phyloP scores from a whole-genome alignment of 2,888 invertebrate genomes.

The Sepiola atlantica region DNA sequence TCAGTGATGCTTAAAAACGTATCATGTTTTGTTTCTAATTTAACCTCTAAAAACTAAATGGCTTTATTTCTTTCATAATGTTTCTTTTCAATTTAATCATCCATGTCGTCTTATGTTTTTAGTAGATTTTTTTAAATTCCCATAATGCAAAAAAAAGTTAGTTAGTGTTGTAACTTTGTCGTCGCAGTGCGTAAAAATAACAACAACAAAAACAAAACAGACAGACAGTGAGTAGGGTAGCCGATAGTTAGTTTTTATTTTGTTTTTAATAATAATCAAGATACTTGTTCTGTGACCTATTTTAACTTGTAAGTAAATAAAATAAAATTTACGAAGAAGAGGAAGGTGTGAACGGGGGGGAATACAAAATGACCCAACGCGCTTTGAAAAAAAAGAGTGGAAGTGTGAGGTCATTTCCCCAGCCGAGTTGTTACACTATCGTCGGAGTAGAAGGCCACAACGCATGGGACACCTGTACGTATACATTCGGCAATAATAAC shows the following conservation, averaged over 20 bases:
- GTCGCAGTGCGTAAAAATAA: not conserved
- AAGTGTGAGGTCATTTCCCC: not conserved
- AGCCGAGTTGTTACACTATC: not conserved
- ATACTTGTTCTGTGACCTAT: slow-evolving; percentile 19
- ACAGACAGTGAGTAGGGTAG: slow-evolving; percentile 2
- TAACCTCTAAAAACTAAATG: not conserved
- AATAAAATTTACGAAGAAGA: not conserved
- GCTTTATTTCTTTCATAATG: not conserved
- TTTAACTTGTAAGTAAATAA: not conserved
- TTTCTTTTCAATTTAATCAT: not conserved
- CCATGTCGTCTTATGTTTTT: not conserved
- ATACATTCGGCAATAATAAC: not conserved
- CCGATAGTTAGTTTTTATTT: not conserved
- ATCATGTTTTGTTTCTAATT: not conserved
- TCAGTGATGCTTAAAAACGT: not conserved
- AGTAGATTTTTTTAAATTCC: not conserved
- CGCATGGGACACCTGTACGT: slow-evolving; percentile 15
- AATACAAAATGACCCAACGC: slow-evolving; percentile 38
- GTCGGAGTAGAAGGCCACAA: not conserved
- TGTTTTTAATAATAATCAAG: slow-evolving; percentile 12
- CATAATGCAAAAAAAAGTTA: not conserved
- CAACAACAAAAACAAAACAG: not conserved
- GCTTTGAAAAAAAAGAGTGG: slow-evolving; percentile 45
- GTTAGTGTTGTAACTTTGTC: not conserved
- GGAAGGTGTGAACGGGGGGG: not conserved